These are phyloP conservation scores for Hypomesus transpacificus DNA, from an alignment of 2,113 vertebrate species.

Conservation along the genomic window DNA sequence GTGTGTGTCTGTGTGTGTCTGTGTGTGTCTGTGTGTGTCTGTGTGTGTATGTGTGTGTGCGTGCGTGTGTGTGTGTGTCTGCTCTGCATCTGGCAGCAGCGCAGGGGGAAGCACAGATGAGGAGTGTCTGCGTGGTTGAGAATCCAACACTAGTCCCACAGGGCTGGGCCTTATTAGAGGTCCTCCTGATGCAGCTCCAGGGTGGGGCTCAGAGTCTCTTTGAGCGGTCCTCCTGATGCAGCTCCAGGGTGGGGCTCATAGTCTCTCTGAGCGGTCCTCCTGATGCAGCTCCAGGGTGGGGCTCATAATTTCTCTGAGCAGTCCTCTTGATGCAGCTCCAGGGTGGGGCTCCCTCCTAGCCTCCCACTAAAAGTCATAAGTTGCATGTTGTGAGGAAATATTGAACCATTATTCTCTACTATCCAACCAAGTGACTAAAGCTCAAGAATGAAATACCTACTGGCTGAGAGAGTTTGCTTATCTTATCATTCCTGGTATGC, in stretches of 20 bases:
- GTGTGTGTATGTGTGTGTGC: neutral
- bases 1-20: conserved; percentile 16
- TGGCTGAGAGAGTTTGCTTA: neutral
- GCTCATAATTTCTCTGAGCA: conserved; percentile 17
- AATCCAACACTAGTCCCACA: conserved; percentile 45
- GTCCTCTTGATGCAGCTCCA: conserved; percentile 46
- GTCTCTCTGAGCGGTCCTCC: conserved; percentile 36
- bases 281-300: conserved; percentile 50
- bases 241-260: conserved; percentile 32
- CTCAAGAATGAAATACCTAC: neutral
- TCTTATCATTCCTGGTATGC: neutral
- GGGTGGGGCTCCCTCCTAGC: conserved; percentile 19
- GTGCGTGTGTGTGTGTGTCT: neutral
- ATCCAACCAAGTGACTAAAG: neutral
- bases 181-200: conserved; percentile 45
- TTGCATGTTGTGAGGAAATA: neutral
- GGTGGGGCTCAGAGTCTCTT: conserved; percentile 16
- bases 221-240: conserved; percentile 44
- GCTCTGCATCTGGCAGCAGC: conserved; percentile 23
- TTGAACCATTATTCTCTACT: neutral
- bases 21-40: neutral
- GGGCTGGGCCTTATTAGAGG: conserved; percentile 28
- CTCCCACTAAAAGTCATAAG: neutral
- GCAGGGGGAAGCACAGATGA: conserved; percentile 31
- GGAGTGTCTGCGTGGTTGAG: conserved; percentile 58